Base-by-base conservation (phyloP, 2,113 vertebrate genomes). In the Neogobius melanostomus region DNA sequence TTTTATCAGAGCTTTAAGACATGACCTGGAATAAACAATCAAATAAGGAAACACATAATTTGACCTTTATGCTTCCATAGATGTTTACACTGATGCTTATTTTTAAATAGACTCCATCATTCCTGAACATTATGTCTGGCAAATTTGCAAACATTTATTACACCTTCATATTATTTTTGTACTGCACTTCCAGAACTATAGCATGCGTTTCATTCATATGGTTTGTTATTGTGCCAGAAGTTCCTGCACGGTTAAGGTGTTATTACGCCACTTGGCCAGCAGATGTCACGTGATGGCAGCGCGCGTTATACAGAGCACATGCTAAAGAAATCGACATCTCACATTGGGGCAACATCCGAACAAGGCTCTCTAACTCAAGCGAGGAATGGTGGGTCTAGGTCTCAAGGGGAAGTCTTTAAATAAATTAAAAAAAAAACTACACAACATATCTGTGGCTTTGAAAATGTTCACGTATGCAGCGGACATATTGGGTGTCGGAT, bases 221-320 rank as follows among this genome's bases (percentile, higher is more conserved):
- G 3, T 63, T 12, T 9, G 28, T 2, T 14, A 49, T 68, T 8
- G 0, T 75, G 15, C 59, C 42, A 59, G 52, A 48, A 46, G 49
- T 74, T 68, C 54, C 54, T 76, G 75, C 71, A 68, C 14, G 70
- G 43, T 28, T 36, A 59, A 74, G 77, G 80, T 79, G 89, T 86
- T 36, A 21, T 88, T 76, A 64, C 77, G 73, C 62, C 60, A 7
- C 60, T 68, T 45, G 86, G 68, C 88, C 87, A 77, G 53, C 89
- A 90, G 90, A 84, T 87, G 89, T 82, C 85, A 69, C 85, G 82
- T 88, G 80, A 71, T 76, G 82, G 84, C 81, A 88, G 79, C n/a
- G 16, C 68, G 63, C 16, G 52, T 48, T 6, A 50, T n/a, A 64
- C 64, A 61, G 71, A 76, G 82, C 85, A 83, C 82, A 90, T 84